Percentiles rank a stretch among this genome's conserved stretches.
Conservation (phyloP, 92 coral and sea anemone species). For the Phymanthus crucifer region DNA sequence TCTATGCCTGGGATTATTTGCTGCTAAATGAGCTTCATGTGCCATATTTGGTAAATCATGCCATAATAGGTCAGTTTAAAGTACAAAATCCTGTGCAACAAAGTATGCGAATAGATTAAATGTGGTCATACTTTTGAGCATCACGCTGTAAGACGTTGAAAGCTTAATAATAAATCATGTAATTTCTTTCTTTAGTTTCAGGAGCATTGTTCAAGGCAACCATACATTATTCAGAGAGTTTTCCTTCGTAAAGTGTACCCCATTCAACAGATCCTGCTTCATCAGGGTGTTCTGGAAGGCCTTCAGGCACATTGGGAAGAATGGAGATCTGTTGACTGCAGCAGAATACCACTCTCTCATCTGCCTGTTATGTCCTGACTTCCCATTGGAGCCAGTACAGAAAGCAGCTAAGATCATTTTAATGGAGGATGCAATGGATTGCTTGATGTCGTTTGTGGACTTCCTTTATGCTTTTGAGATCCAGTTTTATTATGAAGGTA, state of each 20-base stretch:
- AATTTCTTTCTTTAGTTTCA: conserved; percentile 54
- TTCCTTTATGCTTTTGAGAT: conserved; percentile 92
- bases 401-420: conserved; percentile 94
- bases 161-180: background rate
- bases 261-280: conserved; percentile 85
- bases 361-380: conserved; percentile 86
- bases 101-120: too few relatives aligned
- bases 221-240: conserved; percentile 92
- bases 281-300: conserved; percentile 96
- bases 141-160: too few relatives aligned
- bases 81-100: too few relatives aligned
- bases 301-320: conserved; percentile 89
- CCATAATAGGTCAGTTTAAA: too few relatives aligned
- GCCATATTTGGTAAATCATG: too few relatives aligned
- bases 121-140: too few relatives aligned
- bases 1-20: too few relatives aligned
- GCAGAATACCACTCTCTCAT: conserved; percentile 89
- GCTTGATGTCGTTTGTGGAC: conserved; percentile 94
- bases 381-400: conserved; percentile 86
- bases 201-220: conserved; percentile 89
- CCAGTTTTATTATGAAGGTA: conserved; percentile 95
- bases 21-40: too few relatives aligned
- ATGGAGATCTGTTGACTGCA: conserved; percentile 91
- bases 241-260: conserved; percentile 69
- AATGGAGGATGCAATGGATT: conserved; percentile 98